Percentiles rank a stretch among this genome's conserved stretches.
Evolutionary conservation across 2,113 vertebrate species (phyloP).

Genomic region (Oncorhynchus nerka): DNA sequence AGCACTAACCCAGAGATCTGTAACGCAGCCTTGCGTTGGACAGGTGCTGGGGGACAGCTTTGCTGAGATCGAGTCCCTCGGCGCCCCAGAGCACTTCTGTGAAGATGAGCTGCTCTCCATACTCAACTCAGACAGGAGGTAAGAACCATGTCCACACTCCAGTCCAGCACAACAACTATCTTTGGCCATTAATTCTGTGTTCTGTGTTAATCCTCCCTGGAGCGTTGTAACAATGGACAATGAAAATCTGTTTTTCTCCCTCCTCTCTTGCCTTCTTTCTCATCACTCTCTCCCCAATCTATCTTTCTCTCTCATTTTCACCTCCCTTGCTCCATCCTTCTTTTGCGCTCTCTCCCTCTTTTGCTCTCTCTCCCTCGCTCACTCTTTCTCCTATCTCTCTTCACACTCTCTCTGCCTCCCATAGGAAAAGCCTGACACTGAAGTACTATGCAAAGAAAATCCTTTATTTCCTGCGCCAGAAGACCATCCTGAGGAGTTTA

Average conservation of each 20-base stretch:
- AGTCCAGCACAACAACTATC: background rate
- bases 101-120: constrained; percentile 96
- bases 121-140: constrained; percentile 91
- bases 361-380: too few species aligned
- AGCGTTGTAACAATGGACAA: background rate
- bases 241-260: background rate
- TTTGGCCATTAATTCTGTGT: background rate
- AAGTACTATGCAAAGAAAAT: constrained; percentile 99
- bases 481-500: constrained; percentile 88
- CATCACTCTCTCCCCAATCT: background rate
- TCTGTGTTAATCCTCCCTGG: constrained; percentile 6
- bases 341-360: background rate
- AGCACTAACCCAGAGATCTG: constrained; percentile 62
- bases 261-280: background rate
- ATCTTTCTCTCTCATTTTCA: background rate
- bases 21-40: constrained; percentile 73
- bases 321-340: too few species aligned
- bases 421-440: constrained; percentile 90
- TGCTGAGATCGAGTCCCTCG: constrained; percentile 92
- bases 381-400: background rate
- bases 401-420: too few species aligned
- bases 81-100: constrained; percentile 92
- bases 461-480: constrained; percentile 93
- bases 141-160: constrained; percentile 40
- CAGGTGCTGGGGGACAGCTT: constrained; percentile 95